Evolutionary conservation across 1,140 invertebrate species (phyloP), one percentile per base, ranked within the genome.

Genomic region (Dendrolimus punctatus): DNA sequence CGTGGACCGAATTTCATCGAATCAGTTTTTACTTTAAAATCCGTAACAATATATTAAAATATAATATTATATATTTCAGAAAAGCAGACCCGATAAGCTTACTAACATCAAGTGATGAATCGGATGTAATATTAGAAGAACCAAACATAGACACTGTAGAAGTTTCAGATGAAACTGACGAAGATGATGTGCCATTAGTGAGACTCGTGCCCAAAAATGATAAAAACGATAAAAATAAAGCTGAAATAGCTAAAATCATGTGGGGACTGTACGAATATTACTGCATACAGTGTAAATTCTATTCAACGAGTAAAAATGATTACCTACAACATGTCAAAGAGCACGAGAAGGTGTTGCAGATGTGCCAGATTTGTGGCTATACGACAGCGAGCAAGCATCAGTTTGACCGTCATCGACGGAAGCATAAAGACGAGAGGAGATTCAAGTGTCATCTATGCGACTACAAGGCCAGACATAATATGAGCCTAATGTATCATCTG

Each of bases 91-190:
- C 79, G 0, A 78, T 85, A 23, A 80, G 76, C 9, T 59, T 85
- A 0, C 47, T 85, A 6, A 83, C 82, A 0, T 85, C 82, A 0
- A 80, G 76, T 54, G 82, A 85, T 40, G 82, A 85, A 7, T 77
- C 80, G 40, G 82, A 83, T 6, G 80, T 85, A 3, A 83, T 85
- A 0, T 60, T 85, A 6, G 52, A 85, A 8, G 82, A 85, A 23
- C 82, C 82, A 0, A 57, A 80, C 44, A 80, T 82, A 1, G 80
- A 83, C 51, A 79, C 74, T 0, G 72, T 85, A 0, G 77, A 76
- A n/a, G 73, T 85, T 0, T 82, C 82, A 0, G 77, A 79, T 49
- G 78, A 74, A 6, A 80, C 77, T 0, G 76, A 80, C 54, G 80
- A 82, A 36, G 82, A 85, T 49, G 80, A 85, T 55, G 40, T 76